Conservation (phyloP, 2,797 vertebrate species). For the Rhodeus uyekii region DNA sequence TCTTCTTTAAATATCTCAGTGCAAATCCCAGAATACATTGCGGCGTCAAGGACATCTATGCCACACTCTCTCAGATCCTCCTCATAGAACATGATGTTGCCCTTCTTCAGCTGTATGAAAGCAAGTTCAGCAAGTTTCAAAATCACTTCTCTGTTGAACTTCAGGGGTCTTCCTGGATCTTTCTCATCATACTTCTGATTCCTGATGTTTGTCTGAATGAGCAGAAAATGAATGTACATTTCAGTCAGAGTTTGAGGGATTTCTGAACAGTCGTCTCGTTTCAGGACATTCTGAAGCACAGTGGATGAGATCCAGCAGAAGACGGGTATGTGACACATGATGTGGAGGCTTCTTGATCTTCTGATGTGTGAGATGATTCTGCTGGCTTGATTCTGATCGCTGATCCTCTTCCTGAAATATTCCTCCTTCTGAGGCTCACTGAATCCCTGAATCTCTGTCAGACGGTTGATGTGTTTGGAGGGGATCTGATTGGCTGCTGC, state of each 20-base stretch:
- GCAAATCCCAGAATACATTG: constrained; percentile 40
- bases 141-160: constrained; percentile 9
- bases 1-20: constrained; percentile 42
- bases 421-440: constrained; percentile 10
- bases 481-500: constrained; percentile 7
- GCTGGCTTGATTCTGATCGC: constrained; percentile 2
- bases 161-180: not conserved
- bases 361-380: constrained; percentile 4
- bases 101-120: constrained; percentile 41
- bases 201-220: constrained; percentile 38
- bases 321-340: constrained; percentile 53
- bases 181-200: constrained; percentile 10
- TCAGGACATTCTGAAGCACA: constrained; percentile 42
- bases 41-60: constrained; percentile 28
- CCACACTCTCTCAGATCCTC: constrained; percentile 33
- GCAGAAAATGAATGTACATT: constrained; percentile 48
- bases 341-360: constrained; percentile 15
- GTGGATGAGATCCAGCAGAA: constrained; percentile 53
- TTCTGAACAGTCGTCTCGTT: not conserved
- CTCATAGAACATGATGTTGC: constrained; percentile 44
- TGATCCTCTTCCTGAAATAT: constrained; percentile 2
- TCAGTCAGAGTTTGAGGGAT: constrained; percentile 53
- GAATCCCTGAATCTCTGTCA: constrained; percentile 9
- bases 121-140: constrained; percentile 40
- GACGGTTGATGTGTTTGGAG: not conserved